Conservation (phyloP, 2,113 vertebrate species). For the Sminthopsis crassicaudata region DNA sequence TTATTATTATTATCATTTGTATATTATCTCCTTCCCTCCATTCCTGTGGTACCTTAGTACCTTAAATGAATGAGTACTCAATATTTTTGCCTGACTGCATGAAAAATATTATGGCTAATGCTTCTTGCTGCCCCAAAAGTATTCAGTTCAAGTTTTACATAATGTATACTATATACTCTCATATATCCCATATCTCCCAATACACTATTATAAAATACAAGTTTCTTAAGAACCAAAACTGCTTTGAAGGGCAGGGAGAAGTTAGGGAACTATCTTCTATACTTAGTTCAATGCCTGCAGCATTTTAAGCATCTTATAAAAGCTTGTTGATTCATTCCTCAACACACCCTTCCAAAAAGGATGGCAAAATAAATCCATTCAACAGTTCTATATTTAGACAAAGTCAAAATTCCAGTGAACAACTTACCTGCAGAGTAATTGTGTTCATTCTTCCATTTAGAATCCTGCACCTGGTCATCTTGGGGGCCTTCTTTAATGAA, state of each 20-base stretch:
- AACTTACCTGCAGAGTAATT: slow-evolving; percentile 77
- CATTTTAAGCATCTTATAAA: not conserved
- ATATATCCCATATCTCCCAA: not conserved
- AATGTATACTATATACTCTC: not conserved
- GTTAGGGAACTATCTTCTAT: not conserved
- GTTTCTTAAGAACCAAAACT: not conserved
- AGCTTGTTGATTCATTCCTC: not conserved
- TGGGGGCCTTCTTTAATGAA: slow-evolving; percentile 54
- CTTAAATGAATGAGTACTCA: not conserved
- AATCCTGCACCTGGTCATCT: not conserved
- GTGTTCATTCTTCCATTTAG: slow-evolving; percentile 31
- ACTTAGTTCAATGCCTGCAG: not conserved
- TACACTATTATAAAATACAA: not conserved
- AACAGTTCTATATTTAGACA: not conserved
- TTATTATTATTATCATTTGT: not conserved
- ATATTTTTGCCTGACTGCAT: not conserved
- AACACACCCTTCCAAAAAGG: not conserved
- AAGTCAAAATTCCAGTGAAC: not conserved
- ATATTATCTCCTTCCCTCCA: not conserved
- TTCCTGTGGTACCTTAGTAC: not conserved
- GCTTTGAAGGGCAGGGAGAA: not conserved
- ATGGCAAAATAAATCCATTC: slow-evolving; percentile 19
- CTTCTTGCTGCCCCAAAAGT: not conserved
- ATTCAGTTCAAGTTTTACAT: not conserved
- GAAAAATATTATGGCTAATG: not conserved